phyloP scores from a whole-genome alignment of 2,888 invertebrate genomes.

The Leucoma salicis region DNA sequence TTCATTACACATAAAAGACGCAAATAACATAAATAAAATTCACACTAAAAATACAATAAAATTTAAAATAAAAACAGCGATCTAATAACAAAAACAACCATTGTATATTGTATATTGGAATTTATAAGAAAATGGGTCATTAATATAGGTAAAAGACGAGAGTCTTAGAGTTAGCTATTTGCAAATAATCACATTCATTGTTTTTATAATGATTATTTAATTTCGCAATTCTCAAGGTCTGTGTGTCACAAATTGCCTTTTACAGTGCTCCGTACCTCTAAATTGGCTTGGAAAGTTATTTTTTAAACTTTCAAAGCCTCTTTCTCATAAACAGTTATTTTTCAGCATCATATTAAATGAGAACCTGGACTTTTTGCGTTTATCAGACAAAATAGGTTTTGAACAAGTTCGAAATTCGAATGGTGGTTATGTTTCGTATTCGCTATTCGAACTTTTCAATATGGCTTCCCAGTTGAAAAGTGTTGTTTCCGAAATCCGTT shows the following conservation, averaged over 20 bases:
- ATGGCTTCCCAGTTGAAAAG: constrained; percentile 12
- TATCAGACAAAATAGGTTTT: constrained; percentile 17
- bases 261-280: constrained; percentile 26
- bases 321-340: constrained; percentile 30
- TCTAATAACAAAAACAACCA: no score
- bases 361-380: constrained; percentile 13
- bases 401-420: not conserved
- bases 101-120: no score
- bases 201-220: no score
- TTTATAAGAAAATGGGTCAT: no score
- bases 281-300: constrained; percentile 34
- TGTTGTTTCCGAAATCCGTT: constrained; percentile 7
- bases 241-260: constrained; percentile 34
- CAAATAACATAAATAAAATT: no score
- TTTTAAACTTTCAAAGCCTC: constrained; percentile 29
- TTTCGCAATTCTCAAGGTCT: not conserved
- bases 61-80: no score
- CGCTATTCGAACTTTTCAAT: constrained; percentile 16
- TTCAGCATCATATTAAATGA: constrained; percentile 21
- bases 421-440: constrained; percentile 10
- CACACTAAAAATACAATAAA: no score
- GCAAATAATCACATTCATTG: no score
- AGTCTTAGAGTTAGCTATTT: no score
- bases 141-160: no score
- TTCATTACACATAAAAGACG: no score